These are phyloP conservation scores for Pterostichus niger DNA, from an alignment of 2,888 invertebrate genomes.

Conservation along the genomic window DNA sequence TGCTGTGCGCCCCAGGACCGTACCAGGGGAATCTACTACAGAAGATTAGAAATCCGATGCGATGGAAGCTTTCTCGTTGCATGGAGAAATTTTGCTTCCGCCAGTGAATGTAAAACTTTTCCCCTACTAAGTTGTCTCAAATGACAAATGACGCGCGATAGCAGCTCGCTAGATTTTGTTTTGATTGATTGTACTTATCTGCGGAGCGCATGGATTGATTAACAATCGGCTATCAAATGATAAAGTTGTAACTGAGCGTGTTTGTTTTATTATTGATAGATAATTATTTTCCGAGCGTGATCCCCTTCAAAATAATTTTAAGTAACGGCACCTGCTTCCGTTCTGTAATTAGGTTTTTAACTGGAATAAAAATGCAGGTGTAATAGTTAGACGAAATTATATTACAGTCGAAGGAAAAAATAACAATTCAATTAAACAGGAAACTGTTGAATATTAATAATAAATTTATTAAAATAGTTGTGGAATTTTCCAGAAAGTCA, in stretches of 20 bases:
- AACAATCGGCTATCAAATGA: neutral
- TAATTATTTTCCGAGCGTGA: no score
- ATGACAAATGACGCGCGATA: neutral
- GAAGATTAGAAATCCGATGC: constrained; percentile 21
- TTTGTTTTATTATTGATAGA: no score
- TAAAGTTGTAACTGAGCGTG: neutral
- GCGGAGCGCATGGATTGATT: neutral
- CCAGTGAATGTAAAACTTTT: constrained; percentile 14
- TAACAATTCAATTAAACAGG: no score
- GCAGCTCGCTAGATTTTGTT: neutral
- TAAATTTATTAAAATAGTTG: no score
- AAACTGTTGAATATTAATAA: no score
- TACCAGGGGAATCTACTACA: neutral
- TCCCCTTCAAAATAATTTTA: no score
- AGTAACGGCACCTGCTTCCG: no score
- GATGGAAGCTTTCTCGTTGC: constrained; percentile 15
- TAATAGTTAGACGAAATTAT: no score
- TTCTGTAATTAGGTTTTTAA: no score
- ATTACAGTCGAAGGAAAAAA: no score
- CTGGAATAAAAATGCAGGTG: no score
- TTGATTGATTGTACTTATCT: constrained; percentile 16
- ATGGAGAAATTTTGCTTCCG: constrained; percentile 19
- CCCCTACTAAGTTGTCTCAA: neutral
- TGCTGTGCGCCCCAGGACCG: constrained; percentile 16
- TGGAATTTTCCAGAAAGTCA: no score